Percentiles rank a stretch among this genome's conserved stretches.
phyloP scores from a whole-genome alignment of 37 sponge, comb jelly and placozoan species.

The Eunapius fragilis region DNA sequence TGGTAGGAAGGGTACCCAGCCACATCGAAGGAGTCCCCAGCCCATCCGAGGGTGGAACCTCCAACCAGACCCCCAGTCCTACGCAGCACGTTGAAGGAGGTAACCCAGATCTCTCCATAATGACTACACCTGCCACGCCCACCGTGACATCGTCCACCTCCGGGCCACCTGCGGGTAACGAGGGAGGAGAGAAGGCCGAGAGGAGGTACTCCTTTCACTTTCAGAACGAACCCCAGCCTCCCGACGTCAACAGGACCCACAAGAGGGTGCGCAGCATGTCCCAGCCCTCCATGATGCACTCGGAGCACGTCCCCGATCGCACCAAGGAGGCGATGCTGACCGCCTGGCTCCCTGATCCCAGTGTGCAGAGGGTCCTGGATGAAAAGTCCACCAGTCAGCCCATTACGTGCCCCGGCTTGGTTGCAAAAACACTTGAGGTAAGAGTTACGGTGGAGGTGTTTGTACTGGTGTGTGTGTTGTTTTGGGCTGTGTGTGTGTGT shows the following conservation, averaged over 20 bases:
- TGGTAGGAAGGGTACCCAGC: not conserved
- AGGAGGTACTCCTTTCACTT: not conserved
- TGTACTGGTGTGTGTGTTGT: too few species aligned
- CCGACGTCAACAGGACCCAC: not conserved
- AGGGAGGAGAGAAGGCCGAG: not conserved
- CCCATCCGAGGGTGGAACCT: not conserved
- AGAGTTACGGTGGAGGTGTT: too few species aligned
- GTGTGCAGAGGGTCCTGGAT: slow-evolving; percentile 34
- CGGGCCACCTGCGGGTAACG: not conserved
- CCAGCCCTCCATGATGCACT: not conserved
- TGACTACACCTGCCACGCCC: not conserved
- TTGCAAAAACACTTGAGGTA: slow-evolving; percentile 4
- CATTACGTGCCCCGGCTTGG: slow-evolving; percentile 57
- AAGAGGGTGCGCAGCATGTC: not conserved
- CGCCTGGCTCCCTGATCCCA: slow-evolving; percentile 44
- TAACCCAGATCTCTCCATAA: not conserved
- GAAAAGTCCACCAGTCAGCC: not conserved
- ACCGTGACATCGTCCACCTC: not conserved
- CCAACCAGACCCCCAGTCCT: not conserved
- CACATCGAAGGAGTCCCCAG: not conserved
- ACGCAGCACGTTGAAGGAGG: too few species aligned
- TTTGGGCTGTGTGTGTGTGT: too few species aligned
- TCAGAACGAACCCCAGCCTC: not conserved
- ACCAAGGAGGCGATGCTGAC: slow-evolving; percentile 20
- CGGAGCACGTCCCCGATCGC: slow-evolving; percentile 2